Conservation (phyloP, 2,113 vertebrate species). For the Nettapus auritus region DNA sequence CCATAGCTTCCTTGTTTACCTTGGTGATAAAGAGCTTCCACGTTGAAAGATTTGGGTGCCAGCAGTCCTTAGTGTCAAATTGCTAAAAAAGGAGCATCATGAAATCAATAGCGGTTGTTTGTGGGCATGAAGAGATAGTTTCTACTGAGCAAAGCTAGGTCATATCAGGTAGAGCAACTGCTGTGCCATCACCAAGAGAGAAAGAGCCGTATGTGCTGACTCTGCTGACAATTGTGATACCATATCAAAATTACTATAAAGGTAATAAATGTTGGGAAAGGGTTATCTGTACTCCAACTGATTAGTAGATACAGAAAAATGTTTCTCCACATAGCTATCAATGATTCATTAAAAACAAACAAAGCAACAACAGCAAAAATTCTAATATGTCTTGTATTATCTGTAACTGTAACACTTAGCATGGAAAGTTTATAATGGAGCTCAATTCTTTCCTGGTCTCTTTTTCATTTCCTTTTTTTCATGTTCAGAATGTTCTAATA, state of each 20-base stretch:
- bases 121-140: neutral
- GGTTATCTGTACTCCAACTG: neutral
- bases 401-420: neutral
- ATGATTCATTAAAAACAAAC: neutral
- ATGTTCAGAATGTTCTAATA: neutral
- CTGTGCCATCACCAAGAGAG: neutral
- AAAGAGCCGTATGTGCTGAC: neutral
- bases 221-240: neutral
- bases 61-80: neutral
- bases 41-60: neutral
- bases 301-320: neutral
- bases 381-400: neutral
- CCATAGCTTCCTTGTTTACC: neutral
- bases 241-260: neutral
- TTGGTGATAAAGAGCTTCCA: neutral
- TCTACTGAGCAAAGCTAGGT: accelerated
- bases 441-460: neutral
- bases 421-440: neutral
- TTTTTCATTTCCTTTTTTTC: neutral
- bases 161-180: neutral
- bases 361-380: neutral
- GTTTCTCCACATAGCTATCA: neutral
- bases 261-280: neutral
- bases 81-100: neutral
- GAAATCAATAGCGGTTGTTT: neutral